Conservation (phyloP, 2,888 invertebrate species). For the Dexiosoma caninum region DNA sequence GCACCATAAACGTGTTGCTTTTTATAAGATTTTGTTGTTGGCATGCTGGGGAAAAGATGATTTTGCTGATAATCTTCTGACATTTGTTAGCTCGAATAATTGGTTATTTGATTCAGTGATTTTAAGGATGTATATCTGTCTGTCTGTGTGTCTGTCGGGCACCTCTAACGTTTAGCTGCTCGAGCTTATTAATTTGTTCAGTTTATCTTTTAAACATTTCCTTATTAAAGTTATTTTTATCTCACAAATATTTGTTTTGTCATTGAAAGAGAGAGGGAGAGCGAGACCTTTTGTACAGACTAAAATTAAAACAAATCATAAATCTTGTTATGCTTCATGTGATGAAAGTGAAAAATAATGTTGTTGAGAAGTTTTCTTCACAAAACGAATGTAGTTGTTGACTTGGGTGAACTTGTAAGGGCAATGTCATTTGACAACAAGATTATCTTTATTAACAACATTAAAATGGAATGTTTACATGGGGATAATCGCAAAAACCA, state of each 20-base stretch:
- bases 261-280: conserved; percentile 12
- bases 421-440: too few relatives aligned
- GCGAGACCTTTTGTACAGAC: conserved; percentile 15
- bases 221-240: conserved; percentile 9
- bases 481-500: too few relatives aligned
- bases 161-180: too few relatives aligned
- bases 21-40: neutral
- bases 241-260: conserved; percentile 35
- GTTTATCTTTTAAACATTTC: conserved; percentile 42
- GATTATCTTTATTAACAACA: too few relatives aligned
- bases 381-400: neutral
- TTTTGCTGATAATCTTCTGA: conserved; percentile 55
- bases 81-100: conserved; percentile 33
- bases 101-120: conserved; percentile 28
- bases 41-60: neutral
- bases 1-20: neutral
- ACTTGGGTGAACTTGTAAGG: too few relatives aligned
- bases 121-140: neutral
- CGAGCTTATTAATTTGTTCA: conserved; percentile 52
- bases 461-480: too few relatives aligned
- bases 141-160: neutral
- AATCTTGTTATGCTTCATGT: neutral
- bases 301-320: conserved; percentile 11
- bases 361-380: neutral
- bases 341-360: neutral